Evolutionary conservation across 2,113 vertebrate genomes (phyloP).

Genomic region (Nasalis larvatus): DNA sequence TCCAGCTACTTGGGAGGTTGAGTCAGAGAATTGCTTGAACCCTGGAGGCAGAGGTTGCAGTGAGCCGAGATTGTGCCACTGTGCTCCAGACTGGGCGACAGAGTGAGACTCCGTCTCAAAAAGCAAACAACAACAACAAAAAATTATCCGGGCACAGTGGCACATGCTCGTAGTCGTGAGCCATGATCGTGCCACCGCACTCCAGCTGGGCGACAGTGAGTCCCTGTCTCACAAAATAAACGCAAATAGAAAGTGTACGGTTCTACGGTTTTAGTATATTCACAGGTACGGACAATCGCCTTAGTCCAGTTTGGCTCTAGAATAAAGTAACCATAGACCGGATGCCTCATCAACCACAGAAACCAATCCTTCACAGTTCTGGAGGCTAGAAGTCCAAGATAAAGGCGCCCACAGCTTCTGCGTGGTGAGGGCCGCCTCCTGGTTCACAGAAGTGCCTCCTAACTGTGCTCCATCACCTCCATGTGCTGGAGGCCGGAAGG

Average conservation of each 20-base stretch:
- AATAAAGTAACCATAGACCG: background rate
- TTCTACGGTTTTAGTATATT: rapidly evolving
- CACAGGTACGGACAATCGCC: background rate
- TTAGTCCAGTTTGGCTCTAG: background rate
- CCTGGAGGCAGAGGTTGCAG: too few species aligned
- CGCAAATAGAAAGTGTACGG: too few species aligned
- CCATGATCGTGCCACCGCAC: too few species aligned
- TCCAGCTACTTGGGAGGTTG: too few species aligned
- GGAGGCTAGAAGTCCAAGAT: background rate
- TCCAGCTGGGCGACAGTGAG: too few species aligned
- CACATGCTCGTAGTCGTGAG: background rate
- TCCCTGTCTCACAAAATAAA: too few species aligned
- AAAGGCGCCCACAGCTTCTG: background rate
- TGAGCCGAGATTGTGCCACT: too few species aligned
- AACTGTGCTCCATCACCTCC: background rate
- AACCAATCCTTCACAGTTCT: background rate
- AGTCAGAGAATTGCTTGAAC: too few species aligned
- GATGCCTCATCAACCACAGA: background rate
- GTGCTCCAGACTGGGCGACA: too few species aligned
- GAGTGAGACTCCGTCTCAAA: too few species aligned
- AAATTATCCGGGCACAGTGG: background rate
- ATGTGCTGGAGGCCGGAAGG: rapidly evolving
- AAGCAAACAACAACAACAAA: too few species aligned
- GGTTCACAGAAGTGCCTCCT: background rate
- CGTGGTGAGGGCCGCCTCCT: background rate